phyloP scores from a whole-genome alignment of 2,797 vertebrate species.

The Channa striata region DNA sequence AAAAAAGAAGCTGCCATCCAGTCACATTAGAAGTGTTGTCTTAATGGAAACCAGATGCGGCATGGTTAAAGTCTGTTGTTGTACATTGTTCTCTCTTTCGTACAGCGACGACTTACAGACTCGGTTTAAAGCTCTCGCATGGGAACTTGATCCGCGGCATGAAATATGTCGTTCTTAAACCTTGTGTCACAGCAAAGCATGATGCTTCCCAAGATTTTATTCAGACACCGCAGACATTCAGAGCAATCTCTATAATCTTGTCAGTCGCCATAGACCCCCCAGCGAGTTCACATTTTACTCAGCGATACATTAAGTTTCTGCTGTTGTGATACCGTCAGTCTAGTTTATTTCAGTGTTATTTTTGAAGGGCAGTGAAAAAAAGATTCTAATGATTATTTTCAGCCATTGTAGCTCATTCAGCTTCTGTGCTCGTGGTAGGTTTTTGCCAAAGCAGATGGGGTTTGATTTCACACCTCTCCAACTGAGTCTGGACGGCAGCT shows the following conservation, averaged over 20 bases:
- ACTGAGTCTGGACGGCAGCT: constrained; percentile 44
- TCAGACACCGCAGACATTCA: constrained; percentile 39
- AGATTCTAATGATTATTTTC: constrained; percentile 12
- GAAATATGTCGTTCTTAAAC: constrained; percentile 41
- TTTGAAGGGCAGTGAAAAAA: not conserved
- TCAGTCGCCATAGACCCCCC: constrained; percentile 36
- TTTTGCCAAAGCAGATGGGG: constrained; percentile 44
- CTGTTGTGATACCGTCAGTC: constrained; percentile 18
- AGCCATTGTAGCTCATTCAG: constrained; percentile 36
- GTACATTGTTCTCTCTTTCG: constrained; percentile 48
- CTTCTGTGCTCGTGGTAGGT: constrained; percentile 23
- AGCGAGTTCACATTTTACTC: constrained; percentile 16
- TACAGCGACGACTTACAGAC: constrained; percentile 40
- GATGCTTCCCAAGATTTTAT: constrained; percentile 20
- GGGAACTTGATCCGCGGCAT: constrained; percentile 31
- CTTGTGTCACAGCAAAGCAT: constrained; percentile 27
- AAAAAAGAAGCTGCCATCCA: constrained; percentile 72
- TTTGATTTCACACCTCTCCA: constrained; percentile 66
- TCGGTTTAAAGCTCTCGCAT: constrained; percentile 38
- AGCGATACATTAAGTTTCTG: constrained; percentile 1
- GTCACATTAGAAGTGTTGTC: constrained; percentile 65
- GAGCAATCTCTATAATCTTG: constrained; percentile 11
- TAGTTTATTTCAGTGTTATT: not conserved
- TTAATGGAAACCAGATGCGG: constrained; percentile 78
- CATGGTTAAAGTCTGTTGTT: constrained; percentile 62